Conservation (phyloP, 1,140 invertebrate species). For the Babylonia areolata region DNA sequence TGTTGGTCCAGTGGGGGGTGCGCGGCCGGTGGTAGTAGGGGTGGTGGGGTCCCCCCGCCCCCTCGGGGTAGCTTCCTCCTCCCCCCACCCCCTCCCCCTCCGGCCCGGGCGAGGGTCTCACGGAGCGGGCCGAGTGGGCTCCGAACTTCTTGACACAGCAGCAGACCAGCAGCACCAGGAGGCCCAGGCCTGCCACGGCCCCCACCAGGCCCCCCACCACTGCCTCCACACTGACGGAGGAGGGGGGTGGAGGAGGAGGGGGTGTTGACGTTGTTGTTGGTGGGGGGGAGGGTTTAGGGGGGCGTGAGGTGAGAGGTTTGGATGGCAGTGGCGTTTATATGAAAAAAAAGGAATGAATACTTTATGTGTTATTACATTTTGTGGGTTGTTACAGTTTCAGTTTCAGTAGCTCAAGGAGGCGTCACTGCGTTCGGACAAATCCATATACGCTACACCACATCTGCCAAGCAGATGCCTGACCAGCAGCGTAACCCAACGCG, state of each 20-base stretch:
- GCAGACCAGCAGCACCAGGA: background rate
- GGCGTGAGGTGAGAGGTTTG: too few relatives aligned
- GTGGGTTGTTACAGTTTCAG: too few relatives aligned
- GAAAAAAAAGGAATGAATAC: too few relatives aligned
- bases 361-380: too few relatives aligned
- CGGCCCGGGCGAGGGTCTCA: background rate
- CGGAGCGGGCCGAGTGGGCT: background rate
- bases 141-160: background rate
- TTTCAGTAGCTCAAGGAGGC: too few relatives aligned
- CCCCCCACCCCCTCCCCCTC: background rate
- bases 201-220: background rate
- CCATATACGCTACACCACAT: too few relatives aligned
- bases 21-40: background rate
- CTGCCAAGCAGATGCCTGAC: too few relatives aligned
- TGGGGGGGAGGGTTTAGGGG: background rate
- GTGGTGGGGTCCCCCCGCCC: background rate
- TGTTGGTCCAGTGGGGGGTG: background rate
- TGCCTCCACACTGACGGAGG: background rate
- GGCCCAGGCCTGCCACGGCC: background rate
- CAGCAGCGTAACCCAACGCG: too few relatives aligned
- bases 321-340: too few relatives aligned
- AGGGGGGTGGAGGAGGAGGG: background rate
- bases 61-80: background rate
- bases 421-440: too few relatives aligned
- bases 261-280: too few relatives aligned